Base-by-base conservation (phyloP, 2,888 invertebrate genomes). In the Calameuta filiformis region DNA sequence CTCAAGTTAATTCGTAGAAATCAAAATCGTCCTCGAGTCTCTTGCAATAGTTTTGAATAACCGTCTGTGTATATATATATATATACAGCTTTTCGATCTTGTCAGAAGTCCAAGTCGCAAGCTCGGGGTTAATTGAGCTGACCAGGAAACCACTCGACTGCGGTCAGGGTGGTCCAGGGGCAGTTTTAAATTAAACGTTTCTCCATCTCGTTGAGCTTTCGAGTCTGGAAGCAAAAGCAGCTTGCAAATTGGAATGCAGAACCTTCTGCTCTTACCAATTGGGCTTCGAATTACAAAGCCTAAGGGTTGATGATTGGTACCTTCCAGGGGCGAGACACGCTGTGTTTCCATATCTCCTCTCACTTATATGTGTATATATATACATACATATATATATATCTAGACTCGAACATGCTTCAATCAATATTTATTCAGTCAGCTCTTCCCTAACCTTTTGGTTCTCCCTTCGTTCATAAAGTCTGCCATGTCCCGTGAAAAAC, bases 341-440 rank as follows among this genome's bases (percentile, higher is more conserved):
- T 56, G 56, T 56, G 23, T 3, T 3, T 35, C 56, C 56, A 6
- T 40, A 40, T 23, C 9, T 2, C 1, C 15, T 15, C 23, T 6
- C 6, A 6, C 12, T 69, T 33, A 4, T 33, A 33, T 33, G 3
- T 33, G 3, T 33, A n/a, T n/a, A 69, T 31, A 15, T 69, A 69
- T 23, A 69, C 11, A 6, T 69, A 69, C 15, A 30, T 69, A 69
- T 69, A n/a, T 12, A 11, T 69, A 69, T 15, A 34, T 30, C 12
- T 12, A 15, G 31, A 56, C 56, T 35, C 75, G 75, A 69, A 71
- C n/a, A 69, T 69, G 75, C 77, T 75, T 40, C 56, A 30, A 77
- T 77, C 77, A 69, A 77, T 77, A 77, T 77, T 77, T 77, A 75
- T 69, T 77, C 77, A 77, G 68, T 69, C 68, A 23, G 56, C 56